Base-by-base conservation (phyloP, 2,113 vertebrate species). In the Gopherus evgoodei region DNA sequence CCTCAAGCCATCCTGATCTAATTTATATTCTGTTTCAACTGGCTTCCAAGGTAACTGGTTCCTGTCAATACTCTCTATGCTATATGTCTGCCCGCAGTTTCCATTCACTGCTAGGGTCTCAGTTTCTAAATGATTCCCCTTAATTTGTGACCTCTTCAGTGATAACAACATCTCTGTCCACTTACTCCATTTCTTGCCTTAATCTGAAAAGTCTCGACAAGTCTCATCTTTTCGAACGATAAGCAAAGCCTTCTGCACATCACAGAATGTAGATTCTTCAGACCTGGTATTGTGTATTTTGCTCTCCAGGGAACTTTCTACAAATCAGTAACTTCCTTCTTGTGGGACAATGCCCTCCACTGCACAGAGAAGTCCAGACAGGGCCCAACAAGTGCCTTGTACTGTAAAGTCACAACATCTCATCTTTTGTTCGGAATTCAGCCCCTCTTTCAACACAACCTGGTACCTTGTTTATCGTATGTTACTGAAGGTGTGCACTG, bases 1-100 rank as follows among this genome's bases (percentile, higher is more conserved):
- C 65, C 93, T 88, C 53, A 87, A 90, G 93, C 93, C 21, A 81
- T 79, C 90, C 65, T 87, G 94, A 88, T 96, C 89, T 93, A 95
- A 94, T 81, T 79, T 91, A 94, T 96, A 96, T 91, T 95, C 88
- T 75, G 83, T 81, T 94, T 38, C 83, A 95, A 88, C 89, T 94
- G 93, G 87, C 93, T 95, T 97, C 96, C 93, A 95, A 96, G 95
- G 96, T 97, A 92, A 96, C 94, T 92, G 93, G 50, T 86, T 95
- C 80, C 90, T 82, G 59, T 81, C 91, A 84, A 83, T 97, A 5
- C 92, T 93, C 90, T 92, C 87, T 90, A 56, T 2, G 0, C 90
- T 92, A 2, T 81, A 89, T 78, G 72, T 92, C 38, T 94, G 83
- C 65, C 87, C 88, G 53, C 92, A 96, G 56, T 38, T 72, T 78